These are phyloP conservation scores for Caradrina kadenii DNA, from an alignment of 2,888 invertebrate genomes.

Conservation along the genomic window DNA sequence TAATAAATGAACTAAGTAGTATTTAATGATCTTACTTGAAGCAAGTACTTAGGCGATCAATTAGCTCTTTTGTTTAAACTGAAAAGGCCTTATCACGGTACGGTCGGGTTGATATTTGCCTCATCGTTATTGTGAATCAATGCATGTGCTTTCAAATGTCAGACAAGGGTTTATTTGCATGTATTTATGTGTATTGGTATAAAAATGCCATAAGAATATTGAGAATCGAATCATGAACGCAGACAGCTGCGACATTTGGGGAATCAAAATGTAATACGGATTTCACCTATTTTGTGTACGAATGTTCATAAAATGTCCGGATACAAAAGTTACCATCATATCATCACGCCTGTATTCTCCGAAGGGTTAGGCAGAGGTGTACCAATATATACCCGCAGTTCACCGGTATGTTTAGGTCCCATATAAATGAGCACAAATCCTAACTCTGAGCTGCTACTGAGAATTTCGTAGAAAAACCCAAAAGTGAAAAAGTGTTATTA, in stretches of 20 bases:
- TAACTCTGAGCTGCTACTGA: too few relatives aligned
- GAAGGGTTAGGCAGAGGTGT: too few relatives aligned
- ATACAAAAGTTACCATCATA: too few relatives aligned
- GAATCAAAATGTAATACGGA: not conserved
- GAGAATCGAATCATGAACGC: not conserved
- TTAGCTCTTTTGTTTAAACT: conserved; percentile 12
- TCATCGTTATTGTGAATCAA: not conserved
- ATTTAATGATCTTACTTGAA: conserved; percentile 27
- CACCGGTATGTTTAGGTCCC: too few relatives aligned
- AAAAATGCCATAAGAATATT: not conserved
- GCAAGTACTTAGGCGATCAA: conserved; percentile 14
- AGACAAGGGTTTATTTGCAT: too few relatives aligned
- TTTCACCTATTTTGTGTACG: not conserved
- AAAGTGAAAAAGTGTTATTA: too few relatives aligned
- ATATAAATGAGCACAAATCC: too few relatives aligned
- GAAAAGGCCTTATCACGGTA: not conserved
- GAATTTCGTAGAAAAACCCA: too few relatives aligned
- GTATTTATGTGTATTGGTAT: too few relatives aligned
- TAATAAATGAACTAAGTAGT: conserved; percentile 18
- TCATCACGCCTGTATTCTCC: too few relatives aligned
- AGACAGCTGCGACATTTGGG: not conserved
- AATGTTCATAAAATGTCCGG: too few relatives aligned
- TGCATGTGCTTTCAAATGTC: not conserved
- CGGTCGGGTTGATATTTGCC: not conserved
- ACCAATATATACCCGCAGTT: too few relatives aligned